Evolutionary conservation across 2,888 invertebrate genomes (phyloP), one percentile per base, ranked within the genome.

Genomic region (Drosophila differens): DNA sequence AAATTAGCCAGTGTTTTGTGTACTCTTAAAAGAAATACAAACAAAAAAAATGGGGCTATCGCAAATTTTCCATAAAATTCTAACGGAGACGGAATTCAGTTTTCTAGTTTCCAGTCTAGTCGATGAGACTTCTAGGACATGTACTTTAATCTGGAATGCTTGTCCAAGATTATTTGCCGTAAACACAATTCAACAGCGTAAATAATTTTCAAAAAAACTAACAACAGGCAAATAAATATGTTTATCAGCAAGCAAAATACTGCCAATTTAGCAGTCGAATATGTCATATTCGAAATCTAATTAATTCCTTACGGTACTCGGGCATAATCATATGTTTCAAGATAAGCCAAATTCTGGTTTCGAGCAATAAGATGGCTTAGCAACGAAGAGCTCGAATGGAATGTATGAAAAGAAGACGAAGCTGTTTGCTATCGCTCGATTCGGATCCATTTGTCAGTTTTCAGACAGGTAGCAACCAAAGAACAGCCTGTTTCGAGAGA

Each of bases 61-160:
- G 57, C 30, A n/a, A 39, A 32, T 35, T 22, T 64, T 35, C 65
- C 51, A 30, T 28, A 47, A 19, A 32, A 33, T 28, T 33, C 22
- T 9, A 47, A 47, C 22, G 16, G 4, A 30, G 33, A n/a, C 33
- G 25, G 49, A 49, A 62, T 28, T 51, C 22, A 35, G 16, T 33
- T 39, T 53, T 33, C 14, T 62, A 25, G 35, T 33, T 69, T 25
- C 14, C 32, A 39, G 33, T 57, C 61, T 51, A 32, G 59, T 47
- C 70, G 63, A 64, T 67, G 70, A 41, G 19, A 58, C 37, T 64
- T 35, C 37, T 52, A 53, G 57, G 37, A 47, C 47, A 52, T 64
- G 73, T 67, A 84, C 82, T 82, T 79, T 82, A 82, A 69, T 54
- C 82, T 73, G 72, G 60, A 74, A 33, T 47, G 44, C 52, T 66